Percentiles rank a stretch among this genome's conserved stretches.
Evolutionary conservation across 1,140 invertebrate species (phyloP).

Genomic region (Lysiphlebus fabarum): DNA sequence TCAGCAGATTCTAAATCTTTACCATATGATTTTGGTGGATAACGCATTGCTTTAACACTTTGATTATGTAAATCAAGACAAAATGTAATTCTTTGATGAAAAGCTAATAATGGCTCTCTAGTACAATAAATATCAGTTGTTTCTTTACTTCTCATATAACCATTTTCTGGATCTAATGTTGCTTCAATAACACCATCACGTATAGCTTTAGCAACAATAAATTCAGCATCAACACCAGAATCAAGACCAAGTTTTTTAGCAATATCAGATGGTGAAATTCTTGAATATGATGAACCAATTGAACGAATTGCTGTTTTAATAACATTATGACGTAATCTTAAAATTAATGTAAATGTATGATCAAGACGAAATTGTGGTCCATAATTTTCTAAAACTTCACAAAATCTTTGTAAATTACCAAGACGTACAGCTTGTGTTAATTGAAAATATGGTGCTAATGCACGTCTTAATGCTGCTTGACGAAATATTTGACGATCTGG

Average conservation of each 20-base stretch:
- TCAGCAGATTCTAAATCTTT: slow-evolving; percentile 97
- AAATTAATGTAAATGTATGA: slow-evolving; percentile 92
- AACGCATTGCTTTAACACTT: slow-evolving; percentile 97
- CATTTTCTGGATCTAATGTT: slow-evolving; percentile 89
- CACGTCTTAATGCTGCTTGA: slow-evolving; percentile 79
- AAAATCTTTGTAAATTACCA: slow-evolving; percentile 88
- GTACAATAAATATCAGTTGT: slow-evolving; percentile 97
- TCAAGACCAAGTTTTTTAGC: slow-evolving; percentile 90
- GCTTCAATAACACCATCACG: slow-evolving; percentile 98
- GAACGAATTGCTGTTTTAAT: slow-evolving; percentile 98
- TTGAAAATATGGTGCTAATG: slow-evolving; percentile 93
- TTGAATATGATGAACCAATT: slow-evolving; percentile 94
- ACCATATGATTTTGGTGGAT: slow-evolving; percentile 97
- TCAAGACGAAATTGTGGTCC: slow-evolving; percentile 83
- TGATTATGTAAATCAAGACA: slow-evolving; percentile 98
- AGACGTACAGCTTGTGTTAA: slow-evolving; percentile 95
- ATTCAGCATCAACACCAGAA: slow-evolving; percentile 96
- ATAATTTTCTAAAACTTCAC: slow-evolving; percentile 88
- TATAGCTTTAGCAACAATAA: slow-evolving; percentile 99
- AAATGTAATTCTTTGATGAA: slow-evolving; percentile 97
- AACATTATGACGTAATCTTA: slow-evolving; percentile 95
- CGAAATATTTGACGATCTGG: slow-evolving; percentile 89
- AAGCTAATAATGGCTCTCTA: slow-evolving; percentile 91
- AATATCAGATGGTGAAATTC: slow-evolving; percentile 93
- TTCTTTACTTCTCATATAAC: slow-evolving; percentile 96